Base-by-base conservation (phyloP, 2,797 vertebrate species). In the Neomorphus geoffroyi region DNA sequence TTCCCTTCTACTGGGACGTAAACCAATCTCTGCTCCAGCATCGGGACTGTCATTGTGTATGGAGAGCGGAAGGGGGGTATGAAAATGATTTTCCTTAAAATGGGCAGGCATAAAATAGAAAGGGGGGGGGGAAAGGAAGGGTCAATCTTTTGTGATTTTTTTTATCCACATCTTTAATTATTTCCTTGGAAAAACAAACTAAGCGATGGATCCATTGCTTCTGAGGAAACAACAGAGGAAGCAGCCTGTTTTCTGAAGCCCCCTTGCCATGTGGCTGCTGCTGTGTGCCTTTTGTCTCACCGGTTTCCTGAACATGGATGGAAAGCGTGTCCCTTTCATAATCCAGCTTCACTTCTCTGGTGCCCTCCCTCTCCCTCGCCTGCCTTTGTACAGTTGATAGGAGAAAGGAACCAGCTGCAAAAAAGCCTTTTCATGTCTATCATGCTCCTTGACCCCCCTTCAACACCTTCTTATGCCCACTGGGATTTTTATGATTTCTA, bases 101-200 rank as follows among this genome's bases (percentile, higher is more conserved):
- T 26, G 41, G 41, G 33, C 64, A 92, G 75, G 35, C 74, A 66
- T 58, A 18, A 54, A 75, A 39, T 41, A 79, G n/a, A 60, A 22
- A 2, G 18, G 13, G 30, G 37, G 9, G 11, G 13, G 21, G 8
- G 23, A 43, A 43, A 67, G 18, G 75, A 86, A 84, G 75, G 86
- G 61, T 88, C 87, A 80, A 24, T 48, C 83, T 92, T 96, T 95
- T 96, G 96, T 90, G 96, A 79, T 92, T 90, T 80, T 89, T 92
- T 91, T 92, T 53, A 96, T 97, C 91, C 96, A 83, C 93, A 90
- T 95, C 97, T 98, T 97, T 98, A 98, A 98, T 98, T 95, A 98
- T 98, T 98, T 98, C 98, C 98, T 97, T 98, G 97, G 96, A 95
- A 98, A 98, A 98, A 98, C 98, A 98, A 93, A 92, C 54, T 50